Evolutionary conservation across 2,888 invertebrate species (phyloP), one percentile per base, ranked within the genome.

Genomic region (Xanthostigma xanthostigma): DNA sequence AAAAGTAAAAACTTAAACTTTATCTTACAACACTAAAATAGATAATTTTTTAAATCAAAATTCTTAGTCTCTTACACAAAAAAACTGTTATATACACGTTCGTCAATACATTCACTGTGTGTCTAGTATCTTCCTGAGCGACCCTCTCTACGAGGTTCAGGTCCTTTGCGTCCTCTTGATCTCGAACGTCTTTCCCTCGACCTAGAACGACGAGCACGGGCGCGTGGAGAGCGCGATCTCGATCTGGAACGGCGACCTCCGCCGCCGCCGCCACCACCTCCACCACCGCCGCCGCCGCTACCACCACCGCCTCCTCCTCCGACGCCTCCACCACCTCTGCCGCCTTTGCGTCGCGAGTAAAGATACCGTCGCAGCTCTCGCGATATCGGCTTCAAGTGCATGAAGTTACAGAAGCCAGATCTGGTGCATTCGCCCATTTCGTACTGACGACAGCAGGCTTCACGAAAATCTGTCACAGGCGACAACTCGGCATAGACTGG

Each of bases 381-480:
- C 0, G 96, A 96, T 59, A 98, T 97, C 10, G 97, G 97, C 64
- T 98, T 98, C 65, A 98, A 74, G 65, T 98, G 98, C 98, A 99
- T 99, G 71, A 98, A 99, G 72, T 99, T 99, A 69, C 98, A 98
- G 71, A 99, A 99, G 37, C 97, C 98, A 59, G 95, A 95, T 49
- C 97, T 79, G 0, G 95, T 96, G 66, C 98, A 98, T 70, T 96
- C 97, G 2, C 95, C 96, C 92, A 96, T 95, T 72, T 98, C 97
- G 66, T 98, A 98, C 70, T 98, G 98, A 37, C 98, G 84, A 65
- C 98, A 98, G 64, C 98, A 97, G 0, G 97, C 97, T 72, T 98
- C 98, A 59, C 97, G 81, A 66, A 99, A 98, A 70, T 98, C 98
- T 48, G 98, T 98, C 0, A 99, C 98, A 0, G 98, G 98, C 8